These are phyloP conservation scores for Galerucella nymphaeae DNA, from an alignment of 2,888 invertebrate species.

Conservation along the genomic window DNA sequence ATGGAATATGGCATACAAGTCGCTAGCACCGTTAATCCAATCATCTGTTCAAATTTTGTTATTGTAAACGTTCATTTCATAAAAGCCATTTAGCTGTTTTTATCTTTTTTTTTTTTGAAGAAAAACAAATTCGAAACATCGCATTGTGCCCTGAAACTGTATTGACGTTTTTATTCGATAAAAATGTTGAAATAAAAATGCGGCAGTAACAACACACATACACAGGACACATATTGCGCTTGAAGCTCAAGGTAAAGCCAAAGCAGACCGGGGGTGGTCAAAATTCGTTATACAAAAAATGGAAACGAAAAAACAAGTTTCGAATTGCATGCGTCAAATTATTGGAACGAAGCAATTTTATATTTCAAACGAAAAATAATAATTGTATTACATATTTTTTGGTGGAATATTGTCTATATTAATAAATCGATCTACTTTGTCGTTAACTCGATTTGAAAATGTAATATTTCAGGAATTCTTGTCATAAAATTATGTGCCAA, in stretches of 20 bases:
- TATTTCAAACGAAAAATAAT: too few species aligned
- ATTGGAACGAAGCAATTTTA: not conserved
- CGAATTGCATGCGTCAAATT: not conserved
- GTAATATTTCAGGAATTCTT: too few species aligned
- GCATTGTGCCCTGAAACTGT: slow-evolving; percentile 38
- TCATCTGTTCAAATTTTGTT: slow-evolving; percentile 58
- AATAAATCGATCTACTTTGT: too few species aligned
- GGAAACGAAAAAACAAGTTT: not conserved
- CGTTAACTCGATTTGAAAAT: too few species aligned
- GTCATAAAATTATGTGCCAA: too few species aligned
- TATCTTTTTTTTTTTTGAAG: slow-evolving; percentile 40
- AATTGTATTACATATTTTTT: too few species aligned
- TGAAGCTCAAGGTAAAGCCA: slow-evolving; percentile 10
- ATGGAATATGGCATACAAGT: slow-evolving; percentile 58
- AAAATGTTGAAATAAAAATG: slow-evolving; percentile 33
- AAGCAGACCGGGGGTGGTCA: slow-evolving; percentile 2
- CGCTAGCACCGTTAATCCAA: slow-evolving; percentile 56
- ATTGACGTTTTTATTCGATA: slow-evolving; percentile 37
- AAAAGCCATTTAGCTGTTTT: slow-evolving; percentile 54
- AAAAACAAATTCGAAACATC: slow-evolving; percentile 44
- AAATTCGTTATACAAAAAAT: not conserved
- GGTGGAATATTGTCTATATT: too few species aligned
- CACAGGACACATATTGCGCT: slow-evolving; percentile 17
- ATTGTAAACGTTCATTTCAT: slow-evolving; percentile 58
- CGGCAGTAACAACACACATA: slow-evolving; percentile 2